Evolutionary conservation across 2,888 invertebrate species (phyloP).

Genomic region (Lasioglossum figueresi): DNA sequence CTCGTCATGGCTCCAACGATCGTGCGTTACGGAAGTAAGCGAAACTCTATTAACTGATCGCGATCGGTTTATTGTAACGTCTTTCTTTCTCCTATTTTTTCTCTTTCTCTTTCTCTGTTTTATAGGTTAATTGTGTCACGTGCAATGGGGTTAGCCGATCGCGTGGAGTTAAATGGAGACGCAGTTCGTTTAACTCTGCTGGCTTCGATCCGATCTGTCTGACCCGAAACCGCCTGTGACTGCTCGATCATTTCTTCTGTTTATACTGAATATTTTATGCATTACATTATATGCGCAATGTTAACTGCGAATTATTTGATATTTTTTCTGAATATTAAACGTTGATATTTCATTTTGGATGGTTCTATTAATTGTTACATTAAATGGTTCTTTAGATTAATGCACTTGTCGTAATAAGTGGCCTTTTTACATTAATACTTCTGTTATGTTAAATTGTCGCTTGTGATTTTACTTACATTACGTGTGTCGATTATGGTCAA

Average conservation of each 20-base stretch:
- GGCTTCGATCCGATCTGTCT: slow-evolving; percentile 2
- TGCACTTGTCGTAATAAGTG: not conserved
- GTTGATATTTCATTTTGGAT: not conserved
- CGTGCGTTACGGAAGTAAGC: slow-evolving; percentile 2
- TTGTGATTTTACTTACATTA: not conserved
- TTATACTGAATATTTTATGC: not conserved
- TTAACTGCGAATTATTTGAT: not conserved
- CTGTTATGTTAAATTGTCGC: not conserved
- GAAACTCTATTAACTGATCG: not conserved
- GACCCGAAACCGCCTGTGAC: not conserved
- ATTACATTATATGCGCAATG: not conserved
- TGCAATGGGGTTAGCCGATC: not conserved
- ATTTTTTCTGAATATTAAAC: not conserved
- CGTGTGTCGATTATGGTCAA: too few relatives aligned
- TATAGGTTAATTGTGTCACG: not conserved
- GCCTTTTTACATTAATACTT: not conserved
- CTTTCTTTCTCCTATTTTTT: not conserved
- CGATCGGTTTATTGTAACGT: not conserved
- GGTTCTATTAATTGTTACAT: not conserved
- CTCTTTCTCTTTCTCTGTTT: not conserved
- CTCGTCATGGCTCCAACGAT: slow-evolving; percentile 11
- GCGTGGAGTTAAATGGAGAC: slow-evolving; percentile 7
- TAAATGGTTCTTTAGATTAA: not conserved
- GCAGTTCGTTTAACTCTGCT: slow-evolving; percentile 5
- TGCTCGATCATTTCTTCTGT: not conserved